Conservation (phyloP, 2,113 vertebrate species). For the Boulengeromyrus knoepffleri region DNA sequence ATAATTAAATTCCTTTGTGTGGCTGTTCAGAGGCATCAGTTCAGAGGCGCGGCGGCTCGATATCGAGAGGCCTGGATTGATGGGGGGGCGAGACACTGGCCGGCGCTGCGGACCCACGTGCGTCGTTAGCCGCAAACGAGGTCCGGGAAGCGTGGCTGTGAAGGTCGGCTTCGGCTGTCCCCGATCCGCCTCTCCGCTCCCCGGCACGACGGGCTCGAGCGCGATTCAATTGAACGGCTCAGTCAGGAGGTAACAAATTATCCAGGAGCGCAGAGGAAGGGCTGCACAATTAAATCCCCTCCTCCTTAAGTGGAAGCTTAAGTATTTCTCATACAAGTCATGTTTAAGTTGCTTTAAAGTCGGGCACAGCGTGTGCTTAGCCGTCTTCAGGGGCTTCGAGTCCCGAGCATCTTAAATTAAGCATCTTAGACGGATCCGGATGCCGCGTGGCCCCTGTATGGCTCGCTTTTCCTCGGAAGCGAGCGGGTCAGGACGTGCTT, state of each 20-base stretch:
- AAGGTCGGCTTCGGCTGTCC: background rate
- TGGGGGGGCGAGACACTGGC: background rate
- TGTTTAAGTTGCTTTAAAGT: slow-evolving; percentile 12
- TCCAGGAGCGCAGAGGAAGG: background rate
- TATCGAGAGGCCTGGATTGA: background rate
- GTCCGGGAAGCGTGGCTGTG: background rate
- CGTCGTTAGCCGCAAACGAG: slow-evolving; percentile 6
- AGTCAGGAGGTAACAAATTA: slow-evolving; percentile 1
- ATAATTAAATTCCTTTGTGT: background rate
- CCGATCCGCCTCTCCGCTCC: background rate
- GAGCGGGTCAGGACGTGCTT: background rate
- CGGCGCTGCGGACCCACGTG: background rate
- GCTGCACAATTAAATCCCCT: background rate
- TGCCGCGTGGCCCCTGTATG: background rate
- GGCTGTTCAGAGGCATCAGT: background rate
- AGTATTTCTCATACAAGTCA: background rate
- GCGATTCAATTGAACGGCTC: slow-evolving; percentile 3
- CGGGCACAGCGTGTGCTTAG: background rate
- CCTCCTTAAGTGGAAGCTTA: slow-evolving; percentile 2
- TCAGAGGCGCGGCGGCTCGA: background rate
- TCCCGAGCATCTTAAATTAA: background rate
- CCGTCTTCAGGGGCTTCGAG: background rate
- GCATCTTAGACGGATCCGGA: background rate
- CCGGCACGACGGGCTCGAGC: background rate
- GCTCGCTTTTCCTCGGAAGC: background rate